These are phyloP conservation scores for Anadara kagoshimensis DNA, from an alignment of 1,140 invertebrate species.

Conservation along the genomic window DNA sequence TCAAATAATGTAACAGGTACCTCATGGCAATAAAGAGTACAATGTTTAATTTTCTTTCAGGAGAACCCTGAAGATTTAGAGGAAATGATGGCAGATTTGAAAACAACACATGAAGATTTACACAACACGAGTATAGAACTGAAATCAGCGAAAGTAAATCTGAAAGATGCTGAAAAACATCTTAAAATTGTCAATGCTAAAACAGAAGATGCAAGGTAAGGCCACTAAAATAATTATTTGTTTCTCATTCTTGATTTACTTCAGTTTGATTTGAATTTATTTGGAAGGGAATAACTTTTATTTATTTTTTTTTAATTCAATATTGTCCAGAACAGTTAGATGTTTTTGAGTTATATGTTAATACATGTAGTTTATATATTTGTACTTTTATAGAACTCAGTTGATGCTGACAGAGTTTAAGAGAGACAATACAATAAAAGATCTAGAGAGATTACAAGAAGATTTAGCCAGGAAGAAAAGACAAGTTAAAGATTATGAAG, in stretches of 20 bases:
- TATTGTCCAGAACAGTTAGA: not conserved
- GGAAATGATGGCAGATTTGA: no score
- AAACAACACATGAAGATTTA: not conserved
- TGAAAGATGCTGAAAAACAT: slow-evolving; percentile 45
- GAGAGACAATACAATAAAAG: slow-evolving; percentile 58
- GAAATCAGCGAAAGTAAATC: slow-evolving; percentile 7
- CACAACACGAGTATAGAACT: not conserved
- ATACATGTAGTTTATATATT: not conserved
- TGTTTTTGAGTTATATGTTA: not conserved
- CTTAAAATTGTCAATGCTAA: slow-evolving; percentile 53
- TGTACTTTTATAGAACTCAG: slow-evolving; percentile 53
- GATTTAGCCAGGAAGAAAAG: slow-evolving; percentile 57
- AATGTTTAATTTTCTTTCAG: no score
- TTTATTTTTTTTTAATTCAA: not conserved
- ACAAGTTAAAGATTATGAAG: slow-evolving; percentile 51
- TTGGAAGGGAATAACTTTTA: no score
- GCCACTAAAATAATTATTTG: not conserved
- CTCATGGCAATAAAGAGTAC: no score
- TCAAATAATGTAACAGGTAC: no score
- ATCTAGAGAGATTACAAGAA: slow-evolving; percentile 57
- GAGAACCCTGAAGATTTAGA: no score
- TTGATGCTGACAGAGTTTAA: slow-evolving; percentile 70
- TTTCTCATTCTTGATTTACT: not conserved
- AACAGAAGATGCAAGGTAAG: slow-evolving; percentile 60
- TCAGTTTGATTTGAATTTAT: no score